Conservation (phyloP, 1,140 invertebrate genomes). For the Nilaparvata lugens region DNA sequence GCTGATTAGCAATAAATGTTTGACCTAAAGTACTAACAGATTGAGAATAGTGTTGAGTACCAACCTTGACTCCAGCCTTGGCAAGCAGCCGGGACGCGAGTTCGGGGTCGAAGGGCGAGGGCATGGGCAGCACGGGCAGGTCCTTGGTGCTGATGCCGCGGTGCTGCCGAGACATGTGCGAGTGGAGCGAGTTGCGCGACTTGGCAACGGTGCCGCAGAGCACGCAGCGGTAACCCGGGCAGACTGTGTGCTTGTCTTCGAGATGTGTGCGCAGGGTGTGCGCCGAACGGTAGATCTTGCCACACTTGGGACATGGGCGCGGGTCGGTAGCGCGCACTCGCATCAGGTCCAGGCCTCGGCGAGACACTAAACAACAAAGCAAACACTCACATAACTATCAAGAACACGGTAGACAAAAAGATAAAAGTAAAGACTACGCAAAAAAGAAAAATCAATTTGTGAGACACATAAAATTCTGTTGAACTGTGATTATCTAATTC, state of each 20-base stretch:
- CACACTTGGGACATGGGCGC: constrained; percentile 82
- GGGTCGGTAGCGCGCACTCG: constrained; percentile 83
- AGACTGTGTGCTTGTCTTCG: constrained; percentile 87
- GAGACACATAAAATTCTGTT: too few relatives aligned
- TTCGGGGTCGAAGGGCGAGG: constrained; percentile 79
- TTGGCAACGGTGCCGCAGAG: constrained; percentile 86
- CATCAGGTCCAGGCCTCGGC: constrained; percentile 69
- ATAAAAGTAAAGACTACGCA: too few relatives aligned
- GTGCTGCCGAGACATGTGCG: constrained; percentile 86
- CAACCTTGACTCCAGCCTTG: constrained; percentile 76
- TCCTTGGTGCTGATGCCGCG: constrained; percentile 87
- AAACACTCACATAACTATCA: too few relatives aligned
- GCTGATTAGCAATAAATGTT: too few relatives aligned
- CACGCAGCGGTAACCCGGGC: constrained; percentile 83
- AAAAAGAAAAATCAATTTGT: too few relatives aligned
- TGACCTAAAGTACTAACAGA: too few relatives aligned
- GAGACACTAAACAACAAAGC: constrained; percentile 42
- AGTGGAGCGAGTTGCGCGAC: constrained; percentile 80
- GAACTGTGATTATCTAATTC: too few relatives aligned
- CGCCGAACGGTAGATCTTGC: constrained; percentile 84
- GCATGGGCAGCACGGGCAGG: constrained; percentile 81
- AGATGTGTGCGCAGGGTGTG: constrained; percentile 82
- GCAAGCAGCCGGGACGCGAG: constrained; percentile 67
- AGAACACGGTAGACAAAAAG: too few relatives aligned
- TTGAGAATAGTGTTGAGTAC: too few relatives aligned